Percentiles rank a stretch among this genome's conserved stretches.
These are phyloP conservation scores for Myripristis jacobus DNA, from an alignment of 2,797 vertebrate genomes.

Conservation along the genomic window DNA sequence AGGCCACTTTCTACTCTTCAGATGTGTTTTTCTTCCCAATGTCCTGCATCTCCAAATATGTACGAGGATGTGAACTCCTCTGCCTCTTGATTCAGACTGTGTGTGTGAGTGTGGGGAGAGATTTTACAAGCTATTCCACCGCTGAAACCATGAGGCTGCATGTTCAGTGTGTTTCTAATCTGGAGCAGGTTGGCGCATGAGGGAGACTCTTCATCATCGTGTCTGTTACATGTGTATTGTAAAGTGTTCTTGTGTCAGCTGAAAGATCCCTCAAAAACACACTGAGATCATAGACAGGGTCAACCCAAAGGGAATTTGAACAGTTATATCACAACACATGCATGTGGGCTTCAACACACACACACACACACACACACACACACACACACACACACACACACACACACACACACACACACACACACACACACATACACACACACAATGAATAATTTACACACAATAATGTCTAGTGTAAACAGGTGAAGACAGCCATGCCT, in stretches of 20 bases:
- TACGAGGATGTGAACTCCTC: too few species aligned
- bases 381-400: constrained; percentile 4
- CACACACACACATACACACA: constrained; percentile 11
- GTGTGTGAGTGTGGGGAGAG: too few species aligned
- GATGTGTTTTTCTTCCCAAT: background rate
- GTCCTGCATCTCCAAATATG: too few species aligned
- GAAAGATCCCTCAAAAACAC: constrained; percentile 28
- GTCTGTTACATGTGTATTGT: constrained; percentile 32
- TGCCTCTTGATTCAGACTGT: too few species aligned
- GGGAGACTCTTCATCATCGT: constrained; percentile 30
- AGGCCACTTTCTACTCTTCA: background rate
- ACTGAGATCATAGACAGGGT: constrained; percentile 46
- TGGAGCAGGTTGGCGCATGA: constrained; percentile 55
- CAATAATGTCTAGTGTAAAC: constrained; percentile 34
- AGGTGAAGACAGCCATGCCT: constrained; percentile 23
- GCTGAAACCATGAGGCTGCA: constrained; percentile 1
- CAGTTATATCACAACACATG: constrained; percentile 2
- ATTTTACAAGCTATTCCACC: constrained; percentile 17
- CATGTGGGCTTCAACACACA: background rate
- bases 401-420: constrained; percentile 21
- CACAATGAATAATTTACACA: background rate
- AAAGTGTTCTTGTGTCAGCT: constrained; percentile 60
- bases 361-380: constrained; percentile 21
- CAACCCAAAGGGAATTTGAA: constrained; percentile 37
- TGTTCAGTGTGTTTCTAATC: background rate